These are phyloP conservation scores for Dromaius novaehollandiae DNA, from an alignment of 2,113 vertebrate genomes.

Conservation along the genomic window DNA sequence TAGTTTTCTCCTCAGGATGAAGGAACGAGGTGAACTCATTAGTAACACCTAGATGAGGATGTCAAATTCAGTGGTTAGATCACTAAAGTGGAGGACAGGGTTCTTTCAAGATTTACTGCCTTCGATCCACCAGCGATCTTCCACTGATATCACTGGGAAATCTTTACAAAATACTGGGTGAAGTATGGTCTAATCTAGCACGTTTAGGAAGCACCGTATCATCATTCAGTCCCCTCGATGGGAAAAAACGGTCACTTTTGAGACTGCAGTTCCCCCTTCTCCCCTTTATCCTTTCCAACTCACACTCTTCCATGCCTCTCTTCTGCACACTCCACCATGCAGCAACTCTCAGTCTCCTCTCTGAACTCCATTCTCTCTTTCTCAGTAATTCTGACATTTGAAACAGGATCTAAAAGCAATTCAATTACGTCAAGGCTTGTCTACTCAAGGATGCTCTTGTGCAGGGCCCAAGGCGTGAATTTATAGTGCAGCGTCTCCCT, in stretches of 20 bases:
- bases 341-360: background rate
- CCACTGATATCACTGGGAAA: background rate
- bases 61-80: background rate
- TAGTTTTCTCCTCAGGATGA: background rate
- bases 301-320: background rate
- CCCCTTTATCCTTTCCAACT: background rate
- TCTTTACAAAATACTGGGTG: background rate
- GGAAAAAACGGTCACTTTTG: background rate
- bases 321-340: background rate
- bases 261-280: background rate
- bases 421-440: background rate
- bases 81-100: background rate
- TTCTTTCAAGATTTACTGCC: background rate
- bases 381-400: background rate
- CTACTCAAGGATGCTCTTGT: fast-evolving
- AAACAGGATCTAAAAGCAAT: background rate
- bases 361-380: background rate
- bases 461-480: background rate
- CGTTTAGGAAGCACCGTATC: background rate
- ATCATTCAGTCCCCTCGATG: background rate
- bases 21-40: background rate
- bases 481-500: background rate
- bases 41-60: fast-evolving
- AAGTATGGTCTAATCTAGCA: background rate
- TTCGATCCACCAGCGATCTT: background rate